These are phyloP conservation scores for Mongoloraphidia duomilia DNA, from an alignment of 2,888 invertebrate genomes.

Conservation along the genomic window DNA sequence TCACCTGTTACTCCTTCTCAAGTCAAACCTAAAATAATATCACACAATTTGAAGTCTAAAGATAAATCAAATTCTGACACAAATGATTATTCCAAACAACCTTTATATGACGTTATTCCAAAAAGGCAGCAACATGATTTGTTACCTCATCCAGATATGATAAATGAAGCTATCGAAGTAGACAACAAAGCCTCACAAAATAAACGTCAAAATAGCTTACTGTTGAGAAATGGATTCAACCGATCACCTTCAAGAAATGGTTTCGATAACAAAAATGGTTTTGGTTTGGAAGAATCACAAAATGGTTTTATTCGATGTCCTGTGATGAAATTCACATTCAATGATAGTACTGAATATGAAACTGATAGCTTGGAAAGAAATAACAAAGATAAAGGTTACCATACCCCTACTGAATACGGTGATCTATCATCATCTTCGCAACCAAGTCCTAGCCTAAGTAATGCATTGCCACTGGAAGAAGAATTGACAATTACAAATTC, in stretches of 20 bases:
- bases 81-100: no score
- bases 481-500: constrained; percentile 67
- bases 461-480: constrained; percentile 63
- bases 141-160: constrained; percentile 41
- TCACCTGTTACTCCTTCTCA: constrained; percentile 1
- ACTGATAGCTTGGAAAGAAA: constrained; percentile 58
- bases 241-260: constrained; percentile 2
- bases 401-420: constrained; percentile 45
- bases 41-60: no score
- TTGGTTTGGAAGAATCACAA: not conserved
- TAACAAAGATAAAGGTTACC: constrained; percentile 34
- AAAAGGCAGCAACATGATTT: no score
- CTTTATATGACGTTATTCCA: no score
- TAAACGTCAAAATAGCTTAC: constrained; percentile 24
- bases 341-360: constrained; percentile 41
- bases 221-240: constrained; percentile 40
- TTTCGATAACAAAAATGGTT: not conserved
- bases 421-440: constrained; percentile 48
- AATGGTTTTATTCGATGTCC: no score
- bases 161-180: constrained; percentile 48
- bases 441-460: constrained; percentile 58
- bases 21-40: no score
- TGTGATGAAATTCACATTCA: not conserved
- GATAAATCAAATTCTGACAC: no score
- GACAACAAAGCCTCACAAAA: constrained; percentile 22